Percentiles rank a stretch among this genome's conserved stretches.
phyloP scores from a whole-genome alignment of 2,888 invertebrate species.

The Brachypterus glaber region DNA sequence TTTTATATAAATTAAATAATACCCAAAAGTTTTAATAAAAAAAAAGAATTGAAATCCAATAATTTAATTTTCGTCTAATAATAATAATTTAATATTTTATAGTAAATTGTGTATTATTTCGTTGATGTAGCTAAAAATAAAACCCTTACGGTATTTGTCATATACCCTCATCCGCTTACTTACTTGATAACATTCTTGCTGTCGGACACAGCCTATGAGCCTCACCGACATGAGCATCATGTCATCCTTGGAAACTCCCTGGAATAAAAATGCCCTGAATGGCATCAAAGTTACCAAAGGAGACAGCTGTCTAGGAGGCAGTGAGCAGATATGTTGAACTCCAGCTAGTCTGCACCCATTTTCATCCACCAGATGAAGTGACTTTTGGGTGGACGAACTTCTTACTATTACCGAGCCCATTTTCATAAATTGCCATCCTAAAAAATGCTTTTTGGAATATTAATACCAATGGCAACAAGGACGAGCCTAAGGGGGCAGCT shows the following conservation, averaged over 20 bases:
- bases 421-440: slow-evolving; percentile 47
- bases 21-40: too few relatives aligned
- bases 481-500: too few relatives aligned
- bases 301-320: slow-evolving; percentile 35
- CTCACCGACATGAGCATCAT: slow-evolving; percentile 48
- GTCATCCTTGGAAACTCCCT: slow-evolving; percentile 49
- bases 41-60: too few relatives aligned
- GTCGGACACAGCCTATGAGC: slow-evolving; percentile 47
- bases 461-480: neutral
- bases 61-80: too few relatives aligned
- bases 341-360: slow-evolving; percentile 43
- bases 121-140: too few relatives aligned
- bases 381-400: slow-evolving; percentile 26
- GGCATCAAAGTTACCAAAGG: slow-evolving; percentile 41
- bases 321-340: slow-evolving; percentile 42
- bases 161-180: too few relatives aligned
- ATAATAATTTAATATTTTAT: too few relatives aligned
- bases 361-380: slow-evolving; percentile 39
- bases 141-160: too few relatives aligned
- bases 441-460: neutral
- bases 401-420: slow-evolving; percentile 45
- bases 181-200: slow-evolving; percentile 43
- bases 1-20: too few relatives aligned
- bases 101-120: too few relatives aligned
- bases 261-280: slow-evolving; percentile 50